Evolutionary conservation across 2,888 invertebrate species (phyloP).

Genomic region (Mesochorus sp.): DNA sequence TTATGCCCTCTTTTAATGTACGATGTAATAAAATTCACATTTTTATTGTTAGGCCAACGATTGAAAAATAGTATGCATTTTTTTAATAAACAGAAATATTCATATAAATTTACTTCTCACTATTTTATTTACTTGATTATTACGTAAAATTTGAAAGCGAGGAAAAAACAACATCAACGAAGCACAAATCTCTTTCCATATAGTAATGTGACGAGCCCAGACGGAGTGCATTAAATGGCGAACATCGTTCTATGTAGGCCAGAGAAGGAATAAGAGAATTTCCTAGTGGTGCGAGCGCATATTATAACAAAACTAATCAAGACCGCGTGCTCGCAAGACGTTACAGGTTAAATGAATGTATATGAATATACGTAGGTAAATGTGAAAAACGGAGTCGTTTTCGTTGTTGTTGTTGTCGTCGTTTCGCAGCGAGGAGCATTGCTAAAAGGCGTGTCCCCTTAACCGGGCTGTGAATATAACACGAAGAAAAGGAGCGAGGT

Average conservation of each 20-base stretch:
- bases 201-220: neutral
- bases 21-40: no score
- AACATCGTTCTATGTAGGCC: slow-evolving; percentile 9
- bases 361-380: neutral
- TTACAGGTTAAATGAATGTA: slow-evolving; percentile 33
- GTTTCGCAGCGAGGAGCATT: neutral
- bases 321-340: neutral
- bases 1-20: no score
- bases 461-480: slow-evolving; percentile 37
- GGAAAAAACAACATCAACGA: no score
- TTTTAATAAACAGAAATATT: no score
- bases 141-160: no score
- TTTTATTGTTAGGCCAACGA: no score
- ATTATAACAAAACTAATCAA: slow-evolving; percentile 64
- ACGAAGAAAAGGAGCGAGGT: slow-evolving; percentile 20
- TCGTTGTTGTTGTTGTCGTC: neutral
- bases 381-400: slow-evolving; percentile 35
- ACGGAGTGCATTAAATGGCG: slow-evolving; percentile 30
- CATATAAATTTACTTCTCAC: no score
- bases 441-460: slow-evolving; percentile 54
- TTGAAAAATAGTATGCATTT: no score
- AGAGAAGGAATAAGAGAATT: slow-evolving; percentile 8
- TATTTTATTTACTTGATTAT: no score
- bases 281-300: slow-evolving; percentile 10
- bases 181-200: neutral